phyloP scores from a whole-genome alignment of 2,113 vertebrate genomes.

The Mungos mungo region DNA sequence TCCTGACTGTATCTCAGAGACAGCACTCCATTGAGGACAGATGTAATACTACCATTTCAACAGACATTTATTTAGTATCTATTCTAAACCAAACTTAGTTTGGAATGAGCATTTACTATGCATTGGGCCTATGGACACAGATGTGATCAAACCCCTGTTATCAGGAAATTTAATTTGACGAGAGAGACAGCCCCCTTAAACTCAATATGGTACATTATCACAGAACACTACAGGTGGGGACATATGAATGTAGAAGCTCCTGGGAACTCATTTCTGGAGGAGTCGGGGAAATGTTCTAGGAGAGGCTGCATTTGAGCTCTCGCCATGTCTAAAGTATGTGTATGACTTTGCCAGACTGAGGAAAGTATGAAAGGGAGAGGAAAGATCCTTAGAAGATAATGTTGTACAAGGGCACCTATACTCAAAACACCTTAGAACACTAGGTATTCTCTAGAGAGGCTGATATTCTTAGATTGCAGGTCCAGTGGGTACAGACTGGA shows the following conservation, averaged over 20 bases:
- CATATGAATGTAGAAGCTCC: background rate
- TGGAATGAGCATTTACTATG: background rate
- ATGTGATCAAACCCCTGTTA: background rate
- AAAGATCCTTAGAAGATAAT: background rate
- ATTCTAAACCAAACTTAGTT: background rate
- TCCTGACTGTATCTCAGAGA: background rate
- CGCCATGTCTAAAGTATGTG: background rate
- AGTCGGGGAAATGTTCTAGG: background rate
- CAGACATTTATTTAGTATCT: background rate
- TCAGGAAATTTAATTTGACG: background rate
- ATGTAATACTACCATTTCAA: background rate
- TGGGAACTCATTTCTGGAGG: background rate
- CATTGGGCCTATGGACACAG: background rate
- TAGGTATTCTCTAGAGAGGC: background rate
- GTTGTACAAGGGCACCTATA: background rate
- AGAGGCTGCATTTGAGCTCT: background rate
- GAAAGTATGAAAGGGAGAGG: background rate
- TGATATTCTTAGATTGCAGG: background rate
- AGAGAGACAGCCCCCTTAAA: background rate
- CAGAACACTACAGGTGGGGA: background rate
- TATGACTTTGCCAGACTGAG: background rate
- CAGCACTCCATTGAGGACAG: background rate
- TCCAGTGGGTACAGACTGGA: background rate
- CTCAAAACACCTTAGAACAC: background rate
- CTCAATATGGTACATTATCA: background rate